Evolutionary conservation across 2,113 vertebrate species (phyloP).

Genomic region (Menidia beryllina): DNA sequence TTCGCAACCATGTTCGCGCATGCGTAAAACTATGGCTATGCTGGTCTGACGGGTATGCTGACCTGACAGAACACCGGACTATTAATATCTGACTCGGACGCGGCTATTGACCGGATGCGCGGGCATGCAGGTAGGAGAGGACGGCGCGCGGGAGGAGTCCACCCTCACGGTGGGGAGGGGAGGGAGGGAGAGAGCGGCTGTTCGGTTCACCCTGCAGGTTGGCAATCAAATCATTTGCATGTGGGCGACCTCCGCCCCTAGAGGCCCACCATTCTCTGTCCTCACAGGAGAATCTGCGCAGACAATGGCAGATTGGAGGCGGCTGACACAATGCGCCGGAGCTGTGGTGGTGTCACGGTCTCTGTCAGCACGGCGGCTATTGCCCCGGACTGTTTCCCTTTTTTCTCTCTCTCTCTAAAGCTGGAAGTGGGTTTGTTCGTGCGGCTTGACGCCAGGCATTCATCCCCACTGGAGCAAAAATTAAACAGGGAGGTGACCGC

Average conservation of each 20-base stretch:
- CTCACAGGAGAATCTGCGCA: constrained; percentile 67
- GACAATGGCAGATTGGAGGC: constrained; percentile 68
- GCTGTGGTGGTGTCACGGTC: constrained; percentile 41
- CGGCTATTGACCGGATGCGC: not conserved
- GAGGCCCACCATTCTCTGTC: constrained; percentile 68
- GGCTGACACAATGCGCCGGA: constrained; percentile 52
- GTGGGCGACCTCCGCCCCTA: constrained; percentile 73
- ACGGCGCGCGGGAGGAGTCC: constrained; percentile 24
- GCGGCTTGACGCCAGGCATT: constrained; percentile 32
- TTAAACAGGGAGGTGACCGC: constrained; percentile 1
- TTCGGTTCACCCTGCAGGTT: constrained; percentile 60
- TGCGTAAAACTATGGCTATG: too few species aligned
- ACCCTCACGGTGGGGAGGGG: constrained; percentile 7
- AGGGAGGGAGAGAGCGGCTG: not conserved
- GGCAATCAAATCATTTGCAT: constrained; percentile 71
- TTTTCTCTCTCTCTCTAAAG: constrained; percentile 42
- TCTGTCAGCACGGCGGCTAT: constrained; percentile 47
- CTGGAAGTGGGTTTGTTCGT: constrained; percentile 18
- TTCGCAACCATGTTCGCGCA: too few species aligned
- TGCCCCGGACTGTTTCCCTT: constrained; percentile 52
- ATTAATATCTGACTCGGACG: not conserved
- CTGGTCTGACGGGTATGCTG: too few species aligned
- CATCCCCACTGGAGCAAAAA: constrained; percentile 12
- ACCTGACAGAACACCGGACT: too few species aligned
- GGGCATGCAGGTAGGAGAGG: constrained; percentile 45